Percentiles rank a stretch among this genome's conserved stretches.
Conservation (phyloP, 2,797 vertebrate species). For the Bovichtus variegatus region DNA sequence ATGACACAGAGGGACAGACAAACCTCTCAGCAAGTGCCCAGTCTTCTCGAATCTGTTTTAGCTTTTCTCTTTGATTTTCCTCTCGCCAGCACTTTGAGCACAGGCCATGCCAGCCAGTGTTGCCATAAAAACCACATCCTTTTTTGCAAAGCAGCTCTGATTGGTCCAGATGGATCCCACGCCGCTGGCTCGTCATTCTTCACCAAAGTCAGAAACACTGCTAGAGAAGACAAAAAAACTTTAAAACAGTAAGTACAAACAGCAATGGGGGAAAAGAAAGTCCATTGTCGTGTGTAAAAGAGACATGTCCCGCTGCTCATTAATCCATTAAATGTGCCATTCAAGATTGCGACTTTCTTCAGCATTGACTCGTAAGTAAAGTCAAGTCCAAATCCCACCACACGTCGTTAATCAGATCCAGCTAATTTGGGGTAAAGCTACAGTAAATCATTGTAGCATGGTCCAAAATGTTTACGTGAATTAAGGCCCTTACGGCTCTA, state of each 20-base stretch:
- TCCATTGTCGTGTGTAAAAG: not conserved
- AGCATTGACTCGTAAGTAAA: not conserved
- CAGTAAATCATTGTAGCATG: not conserved
- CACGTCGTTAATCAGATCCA: not conserved
- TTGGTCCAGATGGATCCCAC: conserved; percentile 95
- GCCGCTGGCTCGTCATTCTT: conserved; percentile 92
- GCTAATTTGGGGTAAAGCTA: not conserved
- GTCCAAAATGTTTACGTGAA: not conserved
- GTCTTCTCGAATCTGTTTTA: conserved; percentile 97
- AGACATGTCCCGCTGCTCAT: not conserved
- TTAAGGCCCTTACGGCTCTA: too few relatives aligned
- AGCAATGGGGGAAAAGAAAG: not conserved
- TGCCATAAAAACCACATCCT: conserved; percentile 97
- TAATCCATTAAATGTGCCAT: not conserved
- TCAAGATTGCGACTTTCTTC: not conserved
- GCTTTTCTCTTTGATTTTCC: conserved; percentile 90
- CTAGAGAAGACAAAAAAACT: not conserved
- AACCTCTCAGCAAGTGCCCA: conserved; percentile 95
- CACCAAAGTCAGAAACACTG: conserved; percentile 28
- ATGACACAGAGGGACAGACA: conserved; percentile 26
- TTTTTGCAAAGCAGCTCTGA: conserved; percentile 96
- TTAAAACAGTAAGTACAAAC: not conserved
- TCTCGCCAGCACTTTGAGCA: conserved; percentile 98
- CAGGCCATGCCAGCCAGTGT: conserved; percentile 93
- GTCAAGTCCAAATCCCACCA: not conserved